Evolutionary conservation across 2,888 invertebrate genomes (phyloP), one percentile per base, ranked within the genome.

Genomic region (Drosophila aldrichi): DNA sequence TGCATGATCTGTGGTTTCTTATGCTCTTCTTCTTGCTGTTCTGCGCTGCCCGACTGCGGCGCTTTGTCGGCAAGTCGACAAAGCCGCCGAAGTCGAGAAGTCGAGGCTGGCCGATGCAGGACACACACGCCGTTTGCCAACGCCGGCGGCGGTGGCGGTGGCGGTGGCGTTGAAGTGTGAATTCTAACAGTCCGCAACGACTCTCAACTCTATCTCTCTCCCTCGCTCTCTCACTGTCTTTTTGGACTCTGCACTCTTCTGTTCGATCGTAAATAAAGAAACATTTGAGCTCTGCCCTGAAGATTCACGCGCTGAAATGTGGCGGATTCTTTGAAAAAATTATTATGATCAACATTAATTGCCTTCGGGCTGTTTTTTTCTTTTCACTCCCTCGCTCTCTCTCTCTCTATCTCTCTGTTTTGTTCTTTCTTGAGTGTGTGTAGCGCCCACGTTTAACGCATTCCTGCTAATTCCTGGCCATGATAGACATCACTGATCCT

Each of bases 1-100:
- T 74, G 82, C 81, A 89, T 86, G 86, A 86, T 89, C 86, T 88
- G 86, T 79, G 90, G 90, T 88, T 88, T 82, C 70, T 68, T 56
- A 48, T 57, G 38, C 41, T 48, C 34, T 55, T 62, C 25, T 49
- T 52, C 41, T 34, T 29, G 56, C 16, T 32, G 22, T 52, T 51
- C 10, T n/a, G 46, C 59, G 56, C 62, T 48, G 25, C 43, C 18
- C 22, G 5, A 57, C 36, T 75, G 79, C 75, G 82, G 86, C 86
- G 77, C 88, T 88, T 90, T 86, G 85, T 86, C 86, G 86, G 90
- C 86, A 81, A 79, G n/a, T 79, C 64, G 59, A 71, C 54, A 69
- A 74, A 70, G 57, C 56, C 66, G 34, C 10, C 34, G n/a, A 40
- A 54, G 54, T 54, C 40, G 40, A 54, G 36, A 32, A 32, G 32